phyloP scores from a whole-genome alignment of 2,113 vertebrate genomes.

The Mustela lutreola region DNA sequence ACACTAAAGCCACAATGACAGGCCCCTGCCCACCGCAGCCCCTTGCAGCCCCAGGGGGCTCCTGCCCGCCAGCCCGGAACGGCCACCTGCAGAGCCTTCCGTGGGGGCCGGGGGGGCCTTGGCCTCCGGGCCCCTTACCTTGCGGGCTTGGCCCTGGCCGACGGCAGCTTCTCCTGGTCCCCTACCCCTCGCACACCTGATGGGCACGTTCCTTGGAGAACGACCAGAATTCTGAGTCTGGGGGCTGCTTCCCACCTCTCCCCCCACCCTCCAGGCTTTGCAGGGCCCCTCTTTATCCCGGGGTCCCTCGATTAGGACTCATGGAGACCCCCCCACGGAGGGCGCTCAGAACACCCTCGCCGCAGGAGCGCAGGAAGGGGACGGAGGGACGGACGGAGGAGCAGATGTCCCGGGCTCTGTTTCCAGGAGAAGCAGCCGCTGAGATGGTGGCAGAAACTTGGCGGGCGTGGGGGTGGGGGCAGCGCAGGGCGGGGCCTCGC shows the following conservation, averaged over 20 bases:
- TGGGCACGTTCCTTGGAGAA: background rate
- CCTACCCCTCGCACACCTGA: background rate
- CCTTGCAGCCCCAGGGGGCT: background rate
- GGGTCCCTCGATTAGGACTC: accelerated
- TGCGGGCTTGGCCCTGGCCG: background rate
- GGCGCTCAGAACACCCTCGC: background rate
- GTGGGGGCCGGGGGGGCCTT: background rate
- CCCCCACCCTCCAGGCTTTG: background rate
- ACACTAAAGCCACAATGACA: conserved; percentile 63
- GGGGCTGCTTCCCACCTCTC: background rate
- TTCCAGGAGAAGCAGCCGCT: background rate
- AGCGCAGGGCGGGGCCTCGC: background rate
- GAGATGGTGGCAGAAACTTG: accelerated
- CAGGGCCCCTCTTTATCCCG: background rate
- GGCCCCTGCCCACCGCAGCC: background rate
- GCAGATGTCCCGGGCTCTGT: background rate
- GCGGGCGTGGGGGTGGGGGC: background rate
- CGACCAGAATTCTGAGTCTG: background rate
- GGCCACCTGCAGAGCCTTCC: background rate
- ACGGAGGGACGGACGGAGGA: background rate
- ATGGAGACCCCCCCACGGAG: background rate
- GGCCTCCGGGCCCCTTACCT: background rate
- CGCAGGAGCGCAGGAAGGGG: background rate
- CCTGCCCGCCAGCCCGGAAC: background rate
- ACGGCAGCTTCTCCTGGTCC: background rate